Evolutionary conservation across 2,113 vertebrate species (phyloP).

Genomic region (Canis aureus): DNA sequence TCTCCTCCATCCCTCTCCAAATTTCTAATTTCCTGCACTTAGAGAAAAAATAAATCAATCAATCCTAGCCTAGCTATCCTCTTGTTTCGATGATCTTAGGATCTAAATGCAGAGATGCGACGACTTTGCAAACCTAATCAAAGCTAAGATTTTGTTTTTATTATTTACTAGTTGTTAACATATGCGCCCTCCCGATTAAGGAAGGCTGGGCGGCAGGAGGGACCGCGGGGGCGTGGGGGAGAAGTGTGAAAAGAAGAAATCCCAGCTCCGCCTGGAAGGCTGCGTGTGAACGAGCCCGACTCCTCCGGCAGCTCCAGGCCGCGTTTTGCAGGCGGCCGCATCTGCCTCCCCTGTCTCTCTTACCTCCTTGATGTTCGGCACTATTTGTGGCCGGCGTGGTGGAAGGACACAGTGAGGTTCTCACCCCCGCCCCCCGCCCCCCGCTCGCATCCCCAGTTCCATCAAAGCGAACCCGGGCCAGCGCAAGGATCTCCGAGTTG

Average conservation of each 20-base stretch:
- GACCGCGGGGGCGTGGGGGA: background rate
- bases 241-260: conserved; percentile 53
- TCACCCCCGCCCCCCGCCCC: conserved; percentile 70
- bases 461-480: conserved; percentile 77
- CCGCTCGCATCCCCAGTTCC: conserved; percentile 80
- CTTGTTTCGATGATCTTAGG: conserved; percentile 7
- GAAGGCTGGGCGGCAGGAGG: background rate
- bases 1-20: background rate
- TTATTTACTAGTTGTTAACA: conserved; percentile 45
- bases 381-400: conserved; percentile 88
- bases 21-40: conserved; percentile 56
- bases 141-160: background rate
- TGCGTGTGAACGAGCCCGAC: conserved; percentile 49
- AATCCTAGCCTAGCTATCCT: background rate
- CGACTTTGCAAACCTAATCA: conserved; percentile 38
- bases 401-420: conserved; percentile 88
- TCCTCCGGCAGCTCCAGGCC: conserved; percentile 72
- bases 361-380: conserved; percentile 82
- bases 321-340: conserved; percentile 83
- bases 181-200: background rate
- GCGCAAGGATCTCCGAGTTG: conserved; percentile 90
- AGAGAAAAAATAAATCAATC: background rate
- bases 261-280: conserved; percentile 40
- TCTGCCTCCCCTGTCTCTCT: conserved; percentile 78
- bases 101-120: conserved; percentile 26